Evolutionary conservation across 2,888 invertebrate species (phyloP).

Genomic region (Dorcus hopei): DNA sequence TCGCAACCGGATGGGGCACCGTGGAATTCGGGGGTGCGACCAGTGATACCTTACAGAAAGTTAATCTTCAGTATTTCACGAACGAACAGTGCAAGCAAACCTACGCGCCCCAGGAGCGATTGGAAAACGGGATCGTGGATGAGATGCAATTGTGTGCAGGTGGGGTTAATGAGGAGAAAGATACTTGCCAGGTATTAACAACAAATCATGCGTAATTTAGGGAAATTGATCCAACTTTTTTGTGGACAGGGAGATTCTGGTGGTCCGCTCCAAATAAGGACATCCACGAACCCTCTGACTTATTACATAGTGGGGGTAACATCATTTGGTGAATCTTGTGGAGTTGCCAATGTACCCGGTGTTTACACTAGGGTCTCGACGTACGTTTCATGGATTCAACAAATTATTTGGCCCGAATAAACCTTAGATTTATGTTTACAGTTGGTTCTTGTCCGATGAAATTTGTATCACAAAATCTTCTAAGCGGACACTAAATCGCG

Average conservation of each 20-base stretch:
- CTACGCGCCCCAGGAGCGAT: conserved; percentile 9
- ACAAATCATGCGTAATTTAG: not conserved
- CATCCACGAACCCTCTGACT: conserved; percentile 40
- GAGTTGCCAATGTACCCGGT: conserved; percentile 41
- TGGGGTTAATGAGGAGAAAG: not conserved
- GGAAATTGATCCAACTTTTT: conserved; percentile 24
- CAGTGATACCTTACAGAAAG: conserved; percentile 26
- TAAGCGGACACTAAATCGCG: no score
- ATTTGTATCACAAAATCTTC: no score
- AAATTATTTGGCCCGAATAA: conserved; percentile 45
- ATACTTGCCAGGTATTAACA: conserved; percentile 16
- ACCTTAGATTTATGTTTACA: not conserved
- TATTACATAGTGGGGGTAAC: conserved; percentile 49
- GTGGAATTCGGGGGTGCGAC: conserved; percentile 17
- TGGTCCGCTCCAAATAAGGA: conserved; percentile 53
- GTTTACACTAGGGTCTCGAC: conserved; percentile 48
- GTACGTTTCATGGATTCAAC: conserved; percentile 51
- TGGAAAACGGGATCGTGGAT: conserved; percentile 9
- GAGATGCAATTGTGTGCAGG: conserved; percentile 15
- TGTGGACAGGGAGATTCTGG: conserved; percentile 58
- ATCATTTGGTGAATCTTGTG: conserved; percentile 46
- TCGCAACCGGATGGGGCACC: conserved; percentile 32
- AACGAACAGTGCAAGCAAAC: conserved; percentile 19
- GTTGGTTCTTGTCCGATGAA: no score
- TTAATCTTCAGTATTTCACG: conserved; percentile 20